phyloP scores from a whole-genome alignment of 2,888 invertebrate species.

The Thelaira solivaga region DNA sequence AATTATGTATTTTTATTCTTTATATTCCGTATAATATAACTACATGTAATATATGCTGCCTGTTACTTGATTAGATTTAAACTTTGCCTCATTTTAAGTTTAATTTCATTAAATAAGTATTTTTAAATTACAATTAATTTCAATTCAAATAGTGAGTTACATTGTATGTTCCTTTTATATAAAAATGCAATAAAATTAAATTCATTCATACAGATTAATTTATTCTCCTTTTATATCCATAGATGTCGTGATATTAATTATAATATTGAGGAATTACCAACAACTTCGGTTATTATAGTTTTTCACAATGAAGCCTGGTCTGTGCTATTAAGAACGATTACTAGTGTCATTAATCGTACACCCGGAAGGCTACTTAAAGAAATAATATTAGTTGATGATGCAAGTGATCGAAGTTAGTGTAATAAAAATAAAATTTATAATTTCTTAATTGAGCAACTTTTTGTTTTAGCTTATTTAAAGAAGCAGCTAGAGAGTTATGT shows the following conservation, averaged over 20 bases:
- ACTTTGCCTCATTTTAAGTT: no score
- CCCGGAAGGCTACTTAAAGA: slow-evolving; percentile 87
- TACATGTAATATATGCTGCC: no score
- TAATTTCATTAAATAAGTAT: no score
- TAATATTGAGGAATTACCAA: slow-evolving; percentile 82
- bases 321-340: slow-evolving; percentile 94
- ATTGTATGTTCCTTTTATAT: background rate
- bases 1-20: no score
- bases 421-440: background rate
- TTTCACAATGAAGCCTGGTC: slow-evolving; percentile 99
- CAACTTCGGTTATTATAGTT: slow-evolving; percentile 94
- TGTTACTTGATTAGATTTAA: no score
- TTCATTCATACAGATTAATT: no score
- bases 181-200: no score
- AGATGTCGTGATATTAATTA: slow-evolving; percentile 81
- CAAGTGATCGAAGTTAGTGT: slow-evolving; percentile 86
- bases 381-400: slow-evolving; percentile 93
- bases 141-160: no score
- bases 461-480: slow-evolving; percentile 80
- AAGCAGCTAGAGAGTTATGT: slow-evolving; percentile 84
- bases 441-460: background rate
- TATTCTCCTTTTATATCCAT: no score
- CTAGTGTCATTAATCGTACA: slow-evolving; percentile 94
- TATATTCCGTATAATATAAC: no score
- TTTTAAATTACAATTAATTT: no score